Evolutionary conservation across 1,140 invertebrate genomes (phyloP).

Genomic region (Odontomachus brunneus): DNA sequence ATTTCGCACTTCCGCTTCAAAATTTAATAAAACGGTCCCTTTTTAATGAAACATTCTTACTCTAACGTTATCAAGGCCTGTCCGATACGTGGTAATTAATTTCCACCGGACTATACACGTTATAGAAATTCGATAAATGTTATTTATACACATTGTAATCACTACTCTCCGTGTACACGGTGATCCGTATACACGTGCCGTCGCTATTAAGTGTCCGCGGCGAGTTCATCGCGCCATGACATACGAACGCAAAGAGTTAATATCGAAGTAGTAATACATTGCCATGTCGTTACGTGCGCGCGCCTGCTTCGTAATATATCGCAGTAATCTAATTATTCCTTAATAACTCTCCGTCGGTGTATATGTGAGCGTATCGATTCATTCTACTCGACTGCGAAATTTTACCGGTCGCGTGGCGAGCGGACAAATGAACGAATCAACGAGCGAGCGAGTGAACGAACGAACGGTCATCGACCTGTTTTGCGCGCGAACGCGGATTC

Average conservation of each 20-base stretch:
- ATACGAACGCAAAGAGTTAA: constrained; percentile 30
- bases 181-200: not conserved
- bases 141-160: not conserved
- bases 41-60: not conserved
- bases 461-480: constrained; percentile 53
- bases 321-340: constrained; percentile 49
- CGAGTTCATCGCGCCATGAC: not conserved
- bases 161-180: not conserved
- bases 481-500: constrained; percentile 50
- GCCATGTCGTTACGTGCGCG: not conserved
- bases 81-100: not conserved
- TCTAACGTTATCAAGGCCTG: not conserved
- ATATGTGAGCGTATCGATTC: constrained; percentile 55
- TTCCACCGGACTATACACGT: not conserved
- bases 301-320: not conserved
- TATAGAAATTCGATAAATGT: not conserved
- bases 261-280: constrained; percentile 25
- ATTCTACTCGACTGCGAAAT: constrained; percentile 33
- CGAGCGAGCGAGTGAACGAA: constrained; percentile 28
- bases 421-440: constrained; percentile 28
- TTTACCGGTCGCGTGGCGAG: constrained; percentile 20
- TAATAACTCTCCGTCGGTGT: constrained; percentile 44
- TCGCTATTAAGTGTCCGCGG: not conserved
- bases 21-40: not conserved
- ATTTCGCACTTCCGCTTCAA: not conserved